Evolutionary conservation across 2,113 vertebrate species (phyloP).

Genomic region (Cryptomyrus ogoouensis): DNA sequence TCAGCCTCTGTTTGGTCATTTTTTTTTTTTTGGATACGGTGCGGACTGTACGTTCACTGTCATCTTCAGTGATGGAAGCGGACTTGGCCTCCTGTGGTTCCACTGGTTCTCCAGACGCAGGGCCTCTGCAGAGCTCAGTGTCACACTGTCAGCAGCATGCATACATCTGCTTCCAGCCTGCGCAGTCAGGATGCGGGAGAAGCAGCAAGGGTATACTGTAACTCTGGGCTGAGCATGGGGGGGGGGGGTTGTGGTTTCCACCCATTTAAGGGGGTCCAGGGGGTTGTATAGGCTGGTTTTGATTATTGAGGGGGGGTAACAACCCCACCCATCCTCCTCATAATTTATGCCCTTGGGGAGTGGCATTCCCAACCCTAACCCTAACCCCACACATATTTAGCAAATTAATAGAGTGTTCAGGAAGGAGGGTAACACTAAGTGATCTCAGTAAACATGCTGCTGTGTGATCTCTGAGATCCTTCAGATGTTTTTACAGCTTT

Average conservation of each 20-base stretch:
- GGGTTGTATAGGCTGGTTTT: neutral
- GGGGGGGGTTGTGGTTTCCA: neutral
- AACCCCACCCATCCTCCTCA: neutral
- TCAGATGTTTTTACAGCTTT: neutral
- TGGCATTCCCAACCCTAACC: neutral
- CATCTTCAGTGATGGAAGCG: neutral
- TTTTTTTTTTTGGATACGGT: neutral
- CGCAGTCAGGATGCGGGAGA: constrained; percentile 23
- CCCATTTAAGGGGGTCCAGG: neutral
- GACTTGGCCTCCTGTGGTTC: neutral
- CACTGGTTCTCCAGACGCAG: neutral
- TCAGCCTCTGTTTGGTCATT: neutral
- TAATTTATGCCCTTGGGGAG: constrained; percentile 8
- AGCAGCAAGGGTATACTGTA: constrained; percentile 29
- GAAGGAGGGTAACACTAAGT: constrained; percentile 36
- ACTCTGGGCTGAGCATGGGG: too few species aligned
- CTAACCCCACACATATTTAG: neutral
- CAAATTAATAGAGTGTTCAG: neutral
- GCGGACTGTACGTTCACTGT: neutral
- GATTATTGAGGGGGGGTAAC: neutral
- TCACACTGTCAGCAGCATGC: constrained; percentile 32
- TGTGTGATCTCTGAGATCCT: neutral
- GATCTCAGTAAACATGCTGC: constrained; percentile 23
- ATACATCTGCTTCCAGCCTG: constrained; percentile 35
- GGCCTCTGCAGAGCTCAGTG: constrained; percentile 4